Evolutionary conservation across 2,797 vertebrate genomes (phyloP).

Genomic region (Falco novaeseelandiae): DNA sequence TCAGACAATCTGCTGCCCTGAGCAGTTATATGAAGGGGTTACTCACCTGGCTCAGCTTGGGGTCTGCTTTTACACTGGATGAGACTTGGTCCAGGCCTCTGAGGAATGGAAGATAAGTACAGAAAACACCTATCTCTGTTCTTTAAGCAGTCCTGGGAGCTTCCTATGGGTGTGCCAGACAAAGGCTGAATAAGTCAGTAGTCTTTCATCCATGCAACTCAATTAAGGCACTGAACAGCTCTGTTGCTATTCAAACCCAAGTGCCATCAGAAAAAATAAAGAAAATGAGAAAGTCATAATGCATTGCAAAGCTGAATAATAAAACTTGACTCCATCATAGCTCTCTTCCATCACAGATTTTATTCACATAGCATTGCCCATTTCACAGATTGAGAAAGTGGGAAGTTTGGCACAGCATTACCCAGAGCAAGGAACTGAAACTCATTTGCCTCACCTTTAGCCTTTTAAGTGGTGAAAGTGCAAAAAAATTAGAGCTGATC

Average conservation of each 20-base stretch:
- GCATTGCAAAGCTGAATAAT: not conserved
- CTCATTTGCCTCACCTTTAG: not conserved
- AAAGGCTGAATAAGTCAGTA: not conserved
- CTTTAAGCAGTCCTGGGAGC: not conserved
- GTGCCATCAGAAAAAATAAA: not conserved
- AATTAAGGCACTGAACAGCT: not conserved
- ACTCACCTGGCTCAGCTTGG: not conserved
- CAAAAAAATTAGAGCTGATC: not conserved
- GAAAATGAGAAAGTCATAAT: not conserved
- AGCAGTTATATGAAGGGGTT: not conserved
- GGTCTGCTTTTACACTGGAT: not conserved
- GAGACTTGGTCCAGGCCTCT: not conserved
- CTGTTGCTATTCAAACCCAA: not conserved
- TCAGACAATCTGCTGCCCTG: not conserved
- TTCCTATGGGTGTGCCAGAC: not conserved
- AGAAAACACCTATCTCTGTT: not conserved
- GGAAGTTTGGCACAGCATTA: not conserved
- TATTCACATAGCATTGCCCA: not conserved
- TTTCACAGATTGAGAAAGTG: not conserved
- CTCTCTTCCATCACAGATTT: not conserved
- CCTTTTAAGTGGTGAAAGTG: not conserved
- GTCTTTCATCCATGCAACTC: not conserved
- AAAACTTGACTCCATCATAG: not conserved
- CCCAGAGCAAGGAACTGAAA: not conserved
- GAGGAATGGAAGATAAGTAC: not conserved